Base-by-base conservation (phyloP, 1,140 invertebrate species). In the Pararge aegeria region DNA sequence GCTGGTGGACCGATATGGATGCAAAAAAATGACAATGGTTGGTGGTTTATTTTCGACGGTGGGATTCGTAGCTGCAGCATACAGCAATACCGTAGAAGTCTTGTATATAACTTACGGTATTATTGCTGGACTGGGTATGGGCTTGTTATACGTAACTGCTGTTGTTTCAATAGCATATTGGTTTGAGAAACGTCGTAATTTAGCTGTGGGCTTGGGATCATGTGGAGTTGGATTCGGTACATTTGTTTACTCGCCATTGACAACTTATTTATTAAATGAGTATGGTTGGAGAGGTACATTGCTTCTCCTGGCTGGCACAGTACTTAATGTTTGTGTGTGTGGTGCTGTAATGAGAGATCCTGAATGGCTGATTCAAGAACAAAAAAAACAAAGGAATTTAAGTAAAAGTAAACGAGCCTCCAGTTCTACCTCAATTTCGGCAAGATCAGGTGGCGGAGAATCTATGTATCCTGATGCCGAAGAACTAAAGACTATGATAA, bases 161-260 rank as follows among this genome's bases (percentile, higher is more conserved):
- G 96, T 97, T 0, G 97, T 99, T 1, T 95, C 94, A 30, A 98
- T 99, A 50, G 97, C 97, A 2, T 98, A 97, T 79, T 99, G 98
- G 93, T 99, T 99, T 81, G 98, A 99, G 68, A 96, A 96, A 72
- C 95, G 95, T 70, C 92, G 97, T 5, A 97, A 96, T 9, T 91
- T 99, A 53, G 98, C 98, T 7, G 98, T 97, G 5, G 97, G 98
- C 1, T 92, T 99, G 16, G 95, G 97, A 0, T 97, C 97, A 0
- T 97, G 96, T 67, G 97, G 97, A 21, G 96, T 96, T 13, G 95
- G 96, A 4, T 93, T 96, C 53, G 95, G 97, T 10, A 93, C 96
- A 0, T 96, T 97, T 76, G 87, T 97, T 10, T 97, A 97, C 83
- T 95, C 96, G 0, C 96, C 96, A 0, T 85, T 97, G 68, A 95